Evolutionary conservation across 2,113 vertebrate genomes (phyloP).

Genomic region (Ranitomeya variabilis): DNA sequence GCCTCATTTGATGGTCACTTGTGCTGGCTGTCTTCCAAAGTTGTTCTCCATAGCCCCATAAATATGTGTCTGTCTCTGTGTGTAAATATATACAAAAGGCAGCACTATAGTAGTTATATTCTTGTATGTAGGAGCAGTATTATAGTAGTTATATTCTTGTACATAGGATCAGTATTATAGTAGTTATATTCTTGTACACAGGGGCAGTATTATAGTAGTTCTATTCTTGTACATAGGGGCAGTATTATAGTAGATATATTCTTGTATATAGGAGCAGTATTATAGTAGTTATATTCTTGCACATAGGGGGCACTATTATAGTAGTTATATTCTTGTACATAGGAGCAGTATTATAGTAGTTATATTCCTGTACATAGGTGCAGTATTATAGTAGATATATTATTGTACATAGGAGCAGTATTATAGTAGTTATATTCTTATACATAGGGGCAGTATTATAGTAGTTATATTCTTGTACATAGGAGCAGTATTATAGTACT

Average conservation of each 20-base stretch:
- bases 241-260: conserved; percentile 16
- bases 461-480: no score
- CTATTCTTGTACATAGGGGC: no score
- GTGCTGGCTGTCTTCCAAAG: no score
- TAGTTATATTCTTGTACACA: conserved; percentile 7
- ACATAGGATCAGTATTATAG: background rate
- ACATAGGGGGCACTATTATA: background rate
- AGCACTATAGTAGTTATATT: conserved; percentile 4
- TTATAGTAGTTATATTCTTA: conserved; percentile 9
- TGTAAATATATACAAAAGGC: background rate
- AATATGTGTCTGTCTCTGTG: no score
- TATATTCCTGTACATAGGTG: no score
- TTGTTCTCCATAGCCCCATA: no score
- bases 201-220: conserved; percentile 12
- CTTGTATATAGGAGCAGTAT: conserved; percentile 1
- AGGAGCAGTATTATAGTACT: no score
- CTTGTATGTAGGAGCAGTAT: background rate
- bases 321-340: no score
- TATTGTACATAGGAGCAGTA: background rate
- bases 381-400: conserved; percentile 15
- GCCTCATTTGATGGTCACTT: no score
- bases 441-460: background rate
- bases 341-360: no score
- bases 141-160: conserved; percentile 1
- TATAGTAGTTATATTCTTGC: conserved; percentile 9